These are phyloP conservation scores for Stomorhina lunata DNA, from an alignment of 2,888 invertebrate genomes.

Conservation along the genomic window DNA sequence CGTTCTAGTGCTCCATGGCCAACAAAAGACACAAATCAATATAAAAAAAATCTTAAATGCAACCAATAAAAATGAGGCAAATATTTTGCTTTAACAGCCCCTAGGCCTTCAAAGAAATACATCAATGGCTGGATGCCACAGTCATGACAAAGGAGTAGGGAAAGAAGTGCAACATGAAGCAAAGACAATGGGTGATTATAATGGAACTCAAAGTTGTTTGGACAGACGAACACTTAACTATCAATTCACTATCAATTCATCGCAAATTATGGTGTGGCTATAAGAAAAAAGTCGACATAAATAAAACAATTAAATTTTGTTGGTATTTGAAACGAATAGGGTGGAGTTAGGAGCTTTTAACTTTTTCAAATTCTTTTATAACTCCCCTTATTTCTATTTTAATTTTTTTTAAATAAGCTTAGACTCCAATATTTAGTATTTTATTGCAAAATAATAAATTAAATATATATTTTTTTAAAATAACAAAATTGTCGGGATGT, in stretches of 20 bases:
- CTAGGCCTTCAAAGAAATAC: not conserved
- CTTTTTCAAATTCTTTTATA: no score
- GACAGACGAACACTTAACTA: not conserved
- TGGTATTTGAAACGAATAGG: constrained; percentile 29
- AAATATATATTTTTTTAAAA: no score
- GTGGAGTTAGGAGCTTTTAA: constrained; percentile 9
- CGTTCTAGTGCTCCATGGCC: constrained; percentile 12
- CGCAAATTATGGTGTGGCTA: constrained; percentile 43
- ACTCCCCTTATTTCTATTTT: no score
- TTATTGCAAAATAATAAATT: no score
- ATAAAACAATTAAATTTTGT: constrained; percentile 51
- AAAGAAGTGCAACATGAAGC: not conserved
- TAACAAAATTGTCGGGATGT: no score
- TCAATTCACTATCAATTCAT: constrained; percentile 52
- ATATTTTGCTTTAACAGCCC: constrained; percentile 42
- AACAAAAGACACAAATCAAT: constrained; percentile 53
- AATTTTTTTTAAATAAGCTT: no score
- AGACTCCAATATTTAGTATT: no score
- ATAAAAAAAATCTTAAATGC: constrained; percentile 45
- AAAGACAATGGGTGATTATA: constrained; percentile 34
- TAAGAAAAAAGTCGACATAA: constrained; percentile 12
- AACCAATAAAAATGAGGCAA: constrained; percentile 64
- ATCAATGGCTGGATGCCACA: not conserved
- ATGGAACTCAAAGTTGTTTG: no score
- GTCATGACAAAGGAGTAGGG: not conserved